Evolutionary conservation across 1,140 invertebrate genomes (phyloP), one percentile per base, ranked within the genome.

Genomic region (Sinella curviseta): DNA sequence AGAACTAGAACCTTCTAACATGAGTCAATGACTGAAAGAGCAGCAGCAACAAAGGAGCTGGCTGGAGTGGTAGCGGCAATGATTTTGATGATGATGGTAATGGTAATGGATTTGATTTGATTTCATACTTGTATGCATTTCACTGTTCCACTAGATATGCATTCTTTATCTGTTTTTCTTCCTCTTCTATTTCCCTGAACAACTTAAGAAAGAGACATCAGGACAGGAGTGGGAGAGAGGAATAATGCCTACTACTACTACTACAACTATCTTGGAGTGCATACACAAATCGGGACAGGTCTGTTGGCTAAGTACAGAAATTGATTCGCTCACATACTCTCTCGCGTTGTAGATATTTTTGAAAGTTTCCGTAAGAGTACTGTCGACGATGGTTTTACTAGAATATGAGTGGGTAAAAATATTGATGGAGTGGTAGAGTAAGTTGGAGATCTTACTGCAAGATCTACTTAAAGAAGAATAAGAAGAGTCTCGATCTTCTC

Each of bases 101-200:
- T 60, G 57, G 57, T 60, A 60, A 60, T 60, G 57, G 57, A 60
- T 60, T 60, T 60, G 57, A 60, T 60, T 60, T 60, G 57, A 60
- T 60, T 60, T 60, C 57, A 60, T 60, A 60, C 57, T 60, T 60
- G 57, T 60, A n/a, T 60, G 57, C 57, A 60, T 60, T 60, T 60
- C 57, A 60, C 57, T 60, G 57, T 60, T 60, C 57, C 57, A 60
- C 57, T 60, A 14, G 57, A 60, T 60, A 60, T 60, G 57, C 57
- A 60, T 60, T 60, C 57, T 60, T 60, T 60, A 60, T 60, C 57
- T 60, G 57, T 60, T 60, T 60, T 60, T 60, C 14, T 60, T 14
- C 14, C 24, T 60, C 24, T 26, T 26, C 14, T 26, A 60, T 26
- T 16, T 60, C 57, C 39, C 39, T 20, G 20, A 48, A 20, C 8